phyloP scores from a whole-genome alignment of 2,888 invertebrate species.

The Hydroisotoma schaefferi region DNA sequence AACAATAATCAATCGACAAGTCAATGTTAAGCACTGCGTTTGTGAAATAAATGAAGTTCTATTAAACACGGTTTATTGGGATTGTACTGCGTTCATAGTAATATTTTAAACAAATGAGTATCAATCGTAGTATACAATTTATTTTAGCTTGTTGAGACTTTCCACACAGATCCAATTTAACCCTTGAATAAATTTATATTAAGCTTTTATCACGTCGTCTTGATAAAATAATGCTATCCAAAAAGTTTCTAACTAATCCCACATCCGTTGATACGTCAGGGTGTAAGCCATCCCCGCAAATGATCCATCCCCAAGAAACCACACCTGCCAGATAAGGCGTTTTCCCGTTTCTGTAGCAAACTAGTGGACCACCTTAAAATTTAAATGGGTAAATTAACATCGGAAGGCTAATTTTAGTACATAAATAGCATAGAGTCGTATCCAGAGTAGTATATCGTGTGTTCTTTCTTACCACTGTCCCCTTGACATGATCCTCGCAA shows the following conservation, averaged over 20 bases:
- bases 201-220: no score
- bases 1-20: no score
- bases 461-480: conserved; percentile 9
- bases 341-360: conserved; percentile 14
- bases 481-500: conserved; percentile 33
- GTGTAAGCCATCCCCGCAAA: conserved; percentile 22
- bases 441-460: not conserved
- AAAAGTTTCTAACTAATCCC: conserved; percentile 1
- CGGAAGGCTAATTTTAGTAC: no score
- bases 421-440: not conserved
- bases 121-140: no score
- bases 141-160: no score
- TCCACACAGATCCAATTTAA: no score
- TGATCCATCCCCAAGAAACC: conserved; percentile 27
- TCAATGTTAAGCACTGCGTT: no score
- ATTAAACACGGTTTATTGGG: no score
- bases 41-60: no score
- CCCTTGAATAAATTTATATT: no score
- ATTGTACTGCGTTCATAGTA: no score
- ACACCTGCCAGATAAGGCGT: conserved; percentile 25
- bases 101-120: no score
- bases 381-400: not conserved
- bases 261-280: conserved; percentile 24
- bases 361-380: conserved; percentile 25
- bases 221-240: not conserved